Base-by-base conservation (phyloP, 1,140 invertebrate species). In the Muscidifurax raptorellus region DNA sequence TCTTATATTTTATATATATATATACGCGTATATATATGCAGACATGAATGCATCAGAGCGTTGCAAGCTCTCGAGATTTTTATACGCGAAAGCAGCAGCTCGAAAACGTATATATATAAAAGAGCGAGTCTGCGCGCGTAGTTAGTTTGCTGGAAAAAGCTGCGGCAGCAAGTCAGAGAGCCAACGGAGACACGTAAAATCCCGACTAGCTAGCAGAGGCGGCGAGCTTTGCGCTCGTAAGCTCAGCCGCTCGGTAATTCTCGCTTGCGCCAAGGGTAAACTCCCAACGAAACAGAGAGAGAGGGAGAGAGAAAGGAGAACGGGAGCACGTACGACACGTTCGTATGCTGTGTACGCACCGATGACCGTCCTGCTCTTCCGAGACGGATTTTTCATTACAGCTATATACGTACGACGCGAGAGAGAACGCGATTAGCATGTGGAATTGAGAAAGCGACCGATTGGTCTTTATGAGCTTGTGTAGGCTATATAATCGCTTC, bases 141-240 rank as follows among this genome's bases (percentile, higher is more conserved):
- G 71, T 74, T 74, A 74, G 75, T 52, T 27, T n/a, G 40, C 25
- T 52, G 75, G 44, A 77, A 77, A 77, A 77, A 77, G 75, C 75
- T 77, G 15, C 44, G 36, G 75, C 75, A 77, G 44, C 27, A 81
- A 59, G 69, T 74, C n/a, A 3, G 1, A 36, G 22, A 77, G 27
- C 25, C 75, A 77, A 27, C 15, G 28, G 32, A 18, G 28, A 74
- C 59, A 72, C 36, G 74, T 30, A 36, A 36, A 75, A 47, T 27
- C 7, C 40, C 36, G n/a, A 28, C 66, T 27, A 69, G 66, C 66
- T 69, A 4, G 52, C 15, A 22, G 52, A 18, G n/a, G 67, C 10
- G 67, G 28, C 36, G 52, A 66, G 40, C 36, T 59, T 59, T 44
- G 78, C 80, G 52, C 72, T 64, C 47, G 80, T 64, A 76, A 75